Base-by-base conservation (phyloP, 2,113 vertebrate genomes). In the Melanocharis versteri region DNA sequence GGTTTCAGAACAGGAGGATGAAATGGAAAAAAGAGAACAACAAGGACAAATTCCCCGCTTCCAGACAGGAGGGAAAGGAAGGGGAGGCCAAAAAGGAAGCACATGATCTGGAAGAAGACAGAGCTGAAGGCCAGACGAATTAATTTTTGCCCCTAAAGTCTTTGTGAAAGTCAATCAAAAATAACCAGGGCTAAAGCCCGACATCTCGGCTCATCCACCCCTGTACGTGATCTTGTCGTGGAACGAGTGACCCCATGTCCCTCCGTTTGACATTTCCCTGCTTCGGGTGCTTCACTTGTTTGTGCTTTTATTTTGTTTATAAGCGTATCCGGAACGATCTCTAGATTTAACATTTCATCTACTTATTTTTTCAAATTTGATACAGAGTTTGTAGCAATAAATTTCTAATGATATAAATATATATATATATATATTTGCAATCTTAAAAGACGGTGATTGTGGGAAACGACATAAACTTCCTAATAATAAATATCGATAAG, bases 1-100 rank as follows among this genome's bases (percentile, higher is more conserved):
- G 98, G 98, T 98, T 98, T 96, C 98, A 98, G 94, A 98, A 98
- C 97, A 97, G 98, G 51, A 98, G 98, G 80, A 98, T 98, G 98
- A 98, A 98, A 83, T 98, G 98, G 98, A 98, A 98, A 98, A 98
- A 98, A 81, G 98, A 98, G 83, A 99, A 99, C 98, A 99, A 98
- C 98, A 98, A 98, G 93, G 98, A 99, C 94, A 98, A 98, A 96
- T 98, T 99, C 93, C 98, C 98, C 11, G 86, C 98, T 89, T 98
- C 98, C 90, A 97, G 97, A 71, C 98, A 98, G 35, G 98, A 98
- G 92, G 98, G 86, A 33, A 98, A 98, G 93, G 98, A 98, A 69
- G 98, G 93, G 62, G 97, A 98, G 47, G 95, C 97, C 69, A 98
- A 98, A 95, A 98, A 97, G 93, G 98, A 98, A 97, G 94, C 90